Percentiles rank a stretch among this genome's conserved stretches.
These are phyloP conservation scores for Octonoba sinensis DNA, from an alignment of 2,888 invertebrate genomes.

Conservation along the genomic window DNA sequence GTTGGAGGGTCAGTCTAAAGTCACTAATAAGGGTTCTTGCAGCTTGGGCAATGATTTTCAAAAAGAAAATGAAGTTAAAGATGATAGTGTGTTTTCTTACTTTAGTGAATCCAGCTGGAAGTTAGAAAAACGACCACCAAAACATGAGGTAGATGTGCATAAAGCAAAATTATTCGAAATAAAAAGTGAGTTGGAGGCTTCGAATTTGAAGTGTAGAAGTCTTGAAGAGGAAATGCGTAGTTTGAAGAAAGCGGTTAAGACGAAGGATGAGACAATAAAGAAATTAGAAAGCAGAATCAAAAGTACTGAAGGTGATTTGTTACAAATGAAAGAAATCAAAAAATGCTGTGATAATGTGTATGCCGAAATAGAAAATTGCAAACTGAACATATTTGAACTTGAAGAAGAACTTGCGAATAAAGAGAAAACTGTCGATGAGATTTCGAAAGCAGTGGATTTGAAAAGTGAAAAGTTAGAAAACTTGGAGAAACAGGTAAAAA, in stretches of 20 bases:
- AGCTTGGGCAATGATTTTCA: too few species aligned
- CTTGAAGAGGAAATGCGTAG: not conserved
- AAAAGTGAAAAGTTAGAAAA: not conserved
- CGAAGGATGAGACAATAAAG: not conserved
- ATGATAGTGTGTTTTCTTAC: too few species aligned
- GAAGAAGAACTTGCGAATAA: constrained; percentile 40
- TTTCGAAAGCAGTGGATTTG: not conserved
- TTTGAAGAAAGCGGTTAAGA: not conserved
- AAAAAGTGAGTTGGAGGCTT: not conserved
- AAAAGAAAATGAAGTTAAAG: too few species aligned
- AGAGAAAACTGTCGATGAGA: constrained; percentile 24
- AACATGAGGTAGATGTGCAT: too few species aligned
- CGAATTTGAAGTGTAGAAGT: not conserved
- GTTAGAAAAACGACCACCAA: too few species aligned
- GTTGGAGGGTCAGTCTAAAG: too few species aligned
- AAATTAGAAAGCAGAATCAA: not conserved
- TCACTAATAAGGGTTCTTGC: too few species aligned
- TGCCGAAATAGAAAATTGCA: constrained; percentile 20
- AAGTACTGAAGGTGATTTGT: not conserved
- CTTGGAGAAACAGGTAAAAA: not conserved
- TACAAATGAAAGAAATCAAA: not conserved
- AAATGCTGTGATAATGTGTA: not conserved
- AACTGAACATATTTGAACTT: constrained; percentile 32
- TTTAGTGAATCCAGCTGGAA: too few species aligned
- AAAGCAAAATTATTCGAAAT: too few species aligned